Conservation (phyloP, 2,113 vertebrate species). For the Barbus barbus region DNA sequence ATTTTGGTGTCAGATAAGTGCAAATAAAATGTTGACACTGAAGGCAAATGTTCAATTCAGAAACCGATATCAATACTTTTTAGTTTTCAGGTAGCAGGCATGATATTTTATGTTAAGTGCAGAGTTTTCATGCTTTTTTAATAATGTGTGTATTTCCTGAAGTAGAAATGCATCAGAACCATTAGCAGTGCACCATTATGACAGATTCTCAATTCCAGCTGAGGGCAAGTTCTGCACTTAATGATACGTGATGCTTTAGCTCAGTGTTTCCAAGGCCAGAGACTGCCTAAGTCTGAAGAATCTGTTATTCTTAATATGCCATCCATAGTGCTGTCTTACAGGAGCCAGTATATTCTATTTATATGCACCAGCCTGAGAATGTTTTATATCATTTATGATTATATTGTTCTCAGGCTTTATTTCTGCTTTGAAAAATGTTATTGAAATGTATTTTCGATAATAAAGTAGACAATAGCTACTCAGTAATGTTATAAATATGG, state of each 20-base stretch:
- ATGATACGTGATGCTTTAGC: background rate
- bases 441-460: background rate
- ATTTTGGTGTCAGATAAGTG: constrained; percentile 8
- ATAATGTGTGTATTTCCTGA: constrained; percentile 1
- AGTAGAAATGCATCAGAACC: constrained; percentile 17
- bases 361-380: background rate
- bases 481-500: background rate
- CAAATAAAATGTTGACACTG: background rate
- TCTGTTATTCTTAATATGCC: background rate
- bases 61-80: background rate
- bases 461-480: background rate
- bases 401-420: background rate
- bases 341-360: background rate
- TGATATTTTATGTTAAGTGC: background rate
- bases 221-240: constrained; percentile 2
- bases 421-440: background rate
- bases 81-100: background rate
- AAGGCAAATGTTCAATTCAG: background rate
- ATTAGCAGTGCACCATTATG: constrained; percentile 12
- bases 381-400: background rate
- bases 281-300: background rate
- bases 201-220: constrained; percentile 4
- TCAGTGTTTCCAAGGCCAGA: background rate
- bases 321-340: background rate
- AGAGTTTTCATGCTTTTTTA: background rate